Percentiles rank a stretch among this genome's conserved stretches.
Conservation (phyloP, 2,113 vertebrate species). For the Melanerpes formicivorus region DNA sequence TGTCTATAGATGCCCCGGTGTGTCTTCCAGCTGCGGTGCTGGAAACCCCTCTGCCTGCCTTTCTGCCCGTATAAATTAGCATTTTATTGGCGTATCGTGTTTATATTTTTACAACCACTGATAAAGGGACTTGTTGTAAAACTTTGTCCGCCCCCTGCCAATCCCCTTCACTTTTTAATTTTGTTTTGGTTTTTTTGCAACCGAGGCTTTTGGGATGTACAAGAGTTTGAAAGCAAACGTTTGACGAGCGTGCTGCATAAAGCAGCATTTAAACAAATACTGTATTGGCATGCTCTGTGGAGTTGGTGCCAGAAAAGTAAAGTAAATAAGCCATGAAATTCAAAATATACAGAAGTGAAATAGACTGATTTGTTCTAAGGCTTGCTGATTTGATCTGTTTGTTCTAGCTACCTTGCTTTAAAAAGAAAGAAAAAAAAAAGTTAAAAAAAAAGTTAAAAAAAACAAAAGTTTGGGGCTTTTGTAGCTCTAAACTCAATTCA, state of each 20-base stretch:
- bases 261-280: constrained; percentile 83
- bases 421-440: neutral
- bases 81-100: neutral
- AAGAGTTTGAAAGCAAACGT: constrained; percentile 79
- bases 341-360: constrained; percentile 78
- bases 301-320: constrained; percentile 79
- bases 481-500: neutral
- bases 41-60: neutral
- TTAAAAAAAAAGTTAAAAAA: neutral
- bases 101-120: constrained; percentile 61
- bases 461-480: neutral
- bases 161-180: neutral
- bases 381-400: constrained; percentile 63
- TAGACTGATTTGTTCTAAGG: constrained; percentile 61
- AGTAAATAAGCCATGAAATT: constrained; percentile 83
- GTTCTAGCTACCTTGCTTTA: constrained; percentile 58
- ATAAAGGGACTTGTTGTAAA: constrained; percentile 74
- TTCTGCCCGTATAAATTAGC: neutral
- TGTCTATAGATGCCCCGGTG: neutral
- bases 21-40: neutral
- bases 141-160: constrained; percentile 19
- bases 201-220: constrained; percentile 67
- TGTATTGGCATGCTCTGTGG: constrained; percentile 76
- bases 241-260: constrained; percentile 70
- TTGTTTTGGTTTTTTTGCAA: neutral